Evolutionary conservation across 30 jellyfish, hydroid and myxozoan species (phyloP), one percentile per base, ranked within the genome.

Genomic region (Nemopilema nomurai): DNA sequence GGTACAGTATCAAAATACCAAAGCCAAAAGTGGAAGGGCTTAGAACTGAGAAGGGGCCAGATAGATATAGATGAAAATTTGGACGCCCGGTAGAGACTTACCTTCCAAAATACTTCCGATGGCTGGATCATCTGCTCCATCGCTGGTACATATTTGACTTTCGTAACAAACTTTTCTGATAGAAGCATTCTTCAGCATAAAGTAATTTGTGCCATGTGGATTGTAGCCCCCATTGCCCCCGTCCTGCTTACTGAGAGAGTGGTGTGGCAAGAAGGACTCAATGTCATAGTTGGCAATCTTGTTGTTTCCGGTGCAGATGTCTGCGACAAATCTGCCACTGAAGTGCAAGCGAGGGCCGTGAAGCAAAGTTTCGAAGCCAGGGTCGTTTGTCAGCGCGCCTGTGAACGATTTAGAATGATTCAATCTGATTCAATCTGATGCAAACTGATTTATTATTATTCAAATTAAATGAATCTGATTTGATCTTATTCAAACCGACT

Each of bases 201-300:
- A 83, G 28, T 63, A 74, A 49, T 83, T 83, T 26, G 86, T 83
- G 13, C 92, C 92, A 4, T 27, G 28, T 19, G 92, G 92, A 71
- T 76, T 83, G 51, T 76, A 71, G 41, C 80, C 80, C 25, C 92
- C 92, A 28, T 71, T 83, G 64, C 92, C 92, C 49, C 92, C 92
- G 17, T 83, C 80, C 8, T 20, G 1, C 16, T 30, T 29, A 41
- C 71, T 33, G 19, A 83, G 84, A 7, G 92, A 85, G 62, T 72
- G 92, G 31, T 83, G 92, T 75, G 83, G 75, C 68, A 83, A 50
- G 26, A 83, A 83, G 7, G 62, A 50, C 25, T 67, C 71, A 8
- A 67, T 28, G 25, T 83, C 82, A 30, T 32, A 83, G 74, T 83
- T 83, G 27, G 21, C 83, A 50, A 52, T 53, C 4, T 53, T 29